Base-by-base conservation (phyloP, 2,888 invertebrate genomes). In the Cacoxenus indagator region DNA sequence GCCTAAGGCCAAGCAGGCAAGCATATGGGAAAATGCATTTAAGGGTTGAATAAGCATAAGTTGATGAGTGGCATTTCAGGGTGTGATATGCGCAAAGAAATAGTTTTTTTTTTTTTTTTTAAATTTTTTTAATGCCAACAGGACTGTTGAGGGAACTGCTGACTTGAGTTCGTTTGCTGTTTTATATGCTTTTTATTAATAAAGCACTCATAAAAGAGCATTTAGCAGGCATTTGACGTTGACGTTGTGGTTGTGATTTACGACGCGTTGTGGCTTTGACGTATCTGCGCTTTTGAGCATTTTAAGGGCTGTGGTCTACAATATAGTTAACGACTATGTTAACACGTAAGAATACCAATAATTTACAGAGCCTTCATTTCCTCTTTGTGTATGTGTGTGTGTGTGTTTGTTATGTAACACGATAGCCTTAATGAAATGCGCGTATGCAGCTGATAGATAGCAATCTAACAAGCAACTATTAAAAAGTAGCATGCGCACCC, bases 271-370 rank as follows among this genome's bases (percentile, higher is more conserved):
- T 45, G 24, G 14, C 0, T 62, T 62, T 62, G 61, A 45, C 45
- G 61, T 55, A 26, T 27, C 14, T 26, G 55, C 22, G 11, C 26
- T 11, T 55, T 27, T 26, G 48, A 72, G 70, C 73, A 72, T 68
- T 69, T 75, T 29, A 14, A 37, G 37, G 37, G 37, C 37, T 37
- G 37, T 37, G 4, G 37, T 37, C 2, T 14, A 8, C 14, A 14
- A 37, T n/a, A 37, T 14, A 14, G 2, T 37, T 37, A 11, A 37
- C 14, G 37, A 37, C 37, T 2, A 8, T 80, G 76, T 80, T 78
- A 77, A 70, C 80, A 81, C 77, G 74, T 72, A 72, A 79, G 78
- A n/a, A n/a, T n/a, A n/a, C n/a, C n/a, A n/a, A n/a, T n/a, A n/a
- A n/a, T n/a, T n/a, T n/a, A n/a, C n/a, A n/a, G n/a, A n/a, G n/a